Percentiles rank a stretch among this genome's conserved stretches.
These are phyloP conservation scores for Drosophila murphyi DNA, from an alignment of 1,140 invertebrate species.

Conservation along the genomic window DNA sequence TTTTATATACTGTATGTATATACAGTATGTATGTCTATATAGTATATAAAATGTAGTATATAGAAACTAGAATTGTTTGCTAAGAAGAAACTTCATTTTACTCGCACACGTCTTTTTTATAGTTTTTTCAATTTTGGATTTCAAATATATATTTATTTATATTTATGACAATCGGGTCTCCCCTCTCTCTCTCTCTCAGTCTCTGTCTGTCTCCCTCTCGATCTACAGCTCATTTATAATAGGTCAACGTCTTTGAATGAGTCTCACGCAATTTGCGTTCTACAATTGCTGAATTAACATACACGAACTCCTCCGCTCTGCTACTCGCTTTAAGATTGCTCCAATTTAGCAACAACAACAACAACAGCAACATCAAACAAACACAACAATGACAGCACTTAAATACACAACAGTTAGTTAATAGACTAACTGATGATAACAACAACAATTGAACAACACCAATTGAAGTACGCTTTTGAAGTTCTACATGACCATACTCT, in stretches of 20 bases:
- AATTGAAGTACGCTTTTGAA: background rate
- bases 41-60: too few relatives aligned
- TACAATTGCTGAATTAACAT: constrained; percentile 66
- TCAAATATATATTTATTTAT: too few relatives aligned
- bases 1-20: too few relatives aligned
- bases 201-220: background rate
- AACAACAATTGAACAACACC: background rate
- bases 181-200: background rate
- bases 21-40: too few relatives aligned
- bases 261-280: constrained; percentile 69
- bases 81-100: too few relatives aligned
- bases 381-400: constrained; percentile 35
- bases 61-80: too few relatives aligned
- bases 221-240: background rate
- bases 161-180: background rate
- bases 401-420: constrained; percentile 33
- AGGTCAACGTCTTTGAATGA: constrained; percentile 47
- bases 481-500: too few relatives aligned
- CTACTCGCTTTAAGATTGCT: constrained; percentile 34
- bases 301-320: background rate
- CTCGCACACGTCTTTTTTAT: too few relatives aligned
- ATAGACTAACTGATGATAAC: constrained; percentile 11
- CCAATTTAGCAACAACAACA: constrained; percentile 28
- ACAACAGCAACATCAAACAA: constrained; percentile 17
- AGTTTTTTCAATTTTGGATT: too few relatives aligned